Evolutionary conservation across 2,113 vertebrate genomes (phyloP), one percentile per base, ranked within the genome.

Genomic region (Lophochroa leadbeateri): DNA sequence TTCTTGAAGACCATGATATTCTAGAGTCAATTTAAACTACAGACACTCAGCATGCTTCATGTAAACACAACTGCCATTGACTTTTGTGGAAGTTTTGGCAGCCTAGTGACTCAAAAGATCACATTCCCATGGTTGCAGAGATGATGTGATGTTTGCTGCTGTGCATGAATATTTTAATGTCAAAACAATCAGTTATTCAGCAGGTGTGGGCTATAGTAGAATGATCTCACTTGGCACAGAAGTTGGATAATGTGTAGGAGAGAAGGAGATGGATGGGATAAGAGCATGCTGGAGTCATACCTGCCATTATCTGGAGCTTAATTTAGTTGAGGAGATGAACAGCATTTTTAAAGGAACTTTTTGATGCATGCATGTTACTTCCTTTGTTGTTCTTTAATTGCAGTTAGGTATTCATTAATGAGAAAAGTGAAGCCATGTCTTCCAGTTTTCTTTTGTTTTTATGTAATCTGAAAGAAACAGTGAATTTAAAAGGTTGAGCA

Each of bases 141-240:
- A 21, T 78, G 65, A 77, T 69, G 83, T 49, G 75, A 78, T 92
- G 72, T 75, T 50, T 76, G 39, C 72, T 46, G 13, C 69, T 81
- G 27, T 58, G 35, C 60, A 17, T 94, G 92, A 95, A 86, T 86
- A 61, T 88, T 91, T 95, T 96, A 53, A 82, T 96, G 84, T 97
- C 70, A 90, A 65, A 96, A 25, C 58, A 52, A 68, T 96, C 55
- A 72, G 69, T 93, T 93, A 94, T 96, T 85, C 55, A 97, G 79
- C 23, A 90, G 77, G 44, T 92, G 79, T 75, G 65, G 52, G 50
- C 71, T 86, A 4, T 13, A 71, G 74, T 31, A 44, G 47, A 86
- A 57, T 58, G 81, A 90, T 97, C 83, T 95, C 44, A 50, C 37
- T 94, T 83, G 92, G 86, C 60, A 60, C 43, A 61, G 64, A 57